phyloP scores from a whole-genome alignment of 1,140 invertebrate genomes.

The Oncopeltus fasciatus region DNA sequence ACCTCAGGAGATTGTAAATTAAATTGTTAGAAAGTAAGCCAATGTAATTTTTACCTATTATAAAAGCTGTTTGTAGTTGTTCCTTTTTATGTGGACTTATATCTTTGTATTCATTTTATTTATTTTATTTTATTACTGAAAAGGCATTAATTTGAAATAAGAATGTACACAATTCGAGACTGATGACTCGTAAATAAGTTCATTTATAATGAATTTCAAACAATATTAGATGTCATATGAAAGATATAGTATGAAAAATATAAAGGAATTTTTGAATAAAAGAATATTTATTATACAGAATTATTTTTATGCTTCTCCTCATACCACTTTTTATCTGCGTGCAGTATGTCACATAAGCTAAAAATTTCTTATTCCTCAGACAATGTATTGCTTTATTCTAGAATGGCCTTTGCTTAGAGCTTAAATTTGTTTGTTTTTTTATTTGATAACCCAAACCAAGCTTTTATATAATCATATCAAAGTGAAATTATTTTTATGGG shows the following conservation, averaged over 20 bases:
- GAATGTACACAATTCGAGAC: background rate
- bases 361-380: too few species aligned
- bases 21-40: background rate
- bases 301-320: too few species aligned
- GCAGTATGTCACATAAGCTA: too few species aligned
- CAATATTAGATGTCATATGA: background rate
- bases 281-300: too few species aligned
- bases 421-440: too few species aligned
- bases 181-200: background rate
- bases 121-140: background rate
- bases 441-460: too few species aligned
- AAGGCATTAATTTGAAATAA: background rate
- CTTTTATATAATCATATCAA: too few species aligned
- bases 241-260: background rate
- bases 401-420: too few species aligned
- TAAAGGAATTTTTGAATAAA: background rate
- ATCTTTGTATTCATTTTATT: slow-evolving; percentile 4
- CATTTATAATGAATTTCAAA: background rate
- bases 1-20: slow-evolving; percentile 4
- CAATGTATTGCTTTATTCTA: too few species aligned
- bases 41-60: background rate
- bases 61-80: slow-evolving; percentile 1
- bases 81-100: background rate
- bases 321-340: too few species aligned
- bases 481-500: too few species aligned